These are phyloP conservation scores for Drosophila crucigera DNA, from an alignment of 2,888 invertebrate species.

Conservation along the genomic window DNA sequence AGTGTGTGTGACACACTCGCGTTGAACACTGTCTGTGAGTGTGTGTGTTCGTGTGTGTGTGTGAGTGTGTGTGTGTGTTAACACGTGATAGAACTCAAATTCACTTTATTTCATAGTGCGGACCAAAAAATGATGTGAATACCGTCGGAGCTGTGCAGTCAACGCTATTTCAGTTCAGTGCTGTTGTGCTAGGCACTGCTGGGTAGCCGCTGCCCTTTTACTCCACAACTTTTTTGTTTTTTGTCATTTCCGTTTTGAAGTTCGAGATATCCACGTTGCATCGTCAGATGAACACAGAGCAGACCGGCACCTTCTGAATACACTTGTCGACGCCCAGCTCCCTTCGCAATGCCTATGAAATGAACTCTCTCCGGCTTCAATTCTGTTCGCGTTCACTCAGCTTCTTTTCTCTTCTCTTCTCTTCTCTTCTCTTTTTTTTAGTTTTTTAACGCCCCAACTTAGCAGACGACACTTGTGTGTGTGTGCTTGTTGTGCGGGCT, in stretches of 20 bases:
- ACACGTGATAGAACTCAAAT: slow-evolving; percentile 49
- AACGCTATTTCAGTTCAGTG: slow-evolving; percentile 19
- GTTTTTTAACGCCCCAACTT: background rate
- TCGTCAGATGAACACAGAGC: slow-evolving; percentile 7
- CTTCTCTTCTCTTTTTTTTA: background rate
- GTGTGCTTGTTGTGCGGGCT: slow-evolving; percentile 3
- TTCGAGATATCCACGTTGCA: slow-evolving; percentile 50
- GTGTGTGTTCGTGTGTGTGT: slow-evolving; percentile 9
- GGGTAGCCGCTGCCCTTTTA: slow-evolving; percentile 5
- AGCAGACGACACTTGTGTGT: slow-evolving; percentile 4
- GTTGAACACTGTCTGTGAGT: slow-evolving; percentile 9
- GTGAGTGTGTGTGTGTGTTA: slow-evolving; percentile 10
- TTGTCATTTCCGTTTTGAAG: slow-evolving; percentile 54
- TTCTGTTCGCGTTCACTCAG: slow-evolving; percentile 35
- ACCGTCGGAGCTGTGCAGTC: slow-evolving; percentile 43
- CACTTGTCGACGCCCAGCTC: slow-evolving; percentile 34
- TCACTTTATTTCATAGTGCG: slow-evolving; percentile 51
- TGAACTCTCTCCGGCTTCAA: slow-evolving; percentile 45
- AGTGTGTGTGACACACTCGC: slow-evolving; percentile 59
- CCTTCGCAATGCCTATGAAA: slow-evolving; percentile 74
- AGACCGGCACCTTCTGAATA: slow-evolving; percentile 43
- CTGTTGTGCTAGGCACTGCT: slow-evolving; percentile 10
- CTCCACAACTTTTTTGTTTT: background rate
- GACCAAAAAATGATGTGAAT: slow-evolving; percentile 45
- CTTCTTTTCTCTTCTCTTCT: slow-evolving; percentile 14